Evolutionary conservation across 1,140 invertebrate genomes (phyloP).

Genomic region (Dysdera silvatica): DNA sequence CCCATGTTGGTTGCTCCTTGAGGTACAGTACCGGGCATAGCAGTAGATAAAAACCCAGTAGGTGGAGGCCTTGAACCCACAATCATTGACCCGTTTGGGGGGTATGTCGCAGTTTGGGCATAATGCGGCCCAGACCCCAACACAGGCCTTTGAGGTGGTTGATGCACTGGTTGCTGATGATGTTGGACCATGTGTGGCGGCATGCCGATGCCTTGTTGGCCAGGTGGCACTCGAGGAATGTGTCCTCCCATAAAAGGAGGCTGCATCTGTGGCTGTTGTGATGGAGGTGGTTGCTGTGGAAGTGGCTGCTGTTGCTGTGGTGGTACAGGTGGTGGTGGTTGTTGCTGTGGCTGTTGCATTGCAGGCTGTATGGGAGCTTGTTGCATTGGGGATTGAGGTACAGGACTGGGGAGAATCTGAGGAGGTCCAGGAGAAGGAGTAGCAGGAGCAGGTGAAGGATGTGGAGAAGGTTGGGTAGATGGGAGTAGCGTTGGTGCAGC

Average conservation of each 20-base stretch:
- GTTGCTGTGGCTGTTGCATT: background rate
- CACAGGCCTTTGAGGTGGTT: constrained; percentile 12
- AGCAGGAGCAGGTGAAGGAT: constrained; percentile 12
- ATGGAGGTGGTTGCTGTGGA: constrained; percentile 9
- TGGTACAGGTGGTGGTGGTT: constrained; percentile 4
- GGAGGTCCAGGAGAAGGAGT: constrained; percentile 21
- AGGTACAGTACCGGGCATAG: constrained; percentile 16
- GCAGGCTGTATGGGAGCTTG: background rate
- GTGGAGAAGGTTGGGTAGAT: constrained; percentile 19
- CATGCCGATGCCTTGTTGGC: constrained; percentile 13
- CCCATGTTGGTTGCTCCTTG: constrained; percentile 20
- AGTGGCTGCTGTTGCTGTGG: constrained; percentile 26
- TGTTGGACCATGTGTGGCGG: constrained; percentile 22
- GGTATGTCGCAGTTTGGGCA: constrained; percentile 15
- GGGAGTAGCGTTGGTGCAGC: constrained; percentile 15
- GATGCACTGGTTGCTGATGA: constrained; percentile 26
- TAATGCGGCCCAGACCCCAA: constrained; percentile 20
- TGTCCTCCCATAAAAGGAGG: too few relatives aligned
- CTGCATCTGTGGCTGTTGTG: background rate
- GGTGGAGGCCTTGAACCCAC: constrained; percentile 8
- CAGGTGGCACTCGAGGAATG: constrained; percentile 12
- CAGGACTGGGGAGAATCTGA: background rate
- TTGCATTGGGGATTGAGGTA: background rate
- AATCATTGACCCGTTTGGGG: constrained; percentile 22
- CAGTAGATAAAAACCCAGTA: constrained; percentile 18